Evolutionary conservation across 1,140 invertebrate genomes (phyloP).

Genomic region (Pseudachorutes palmiensis): DNA sequence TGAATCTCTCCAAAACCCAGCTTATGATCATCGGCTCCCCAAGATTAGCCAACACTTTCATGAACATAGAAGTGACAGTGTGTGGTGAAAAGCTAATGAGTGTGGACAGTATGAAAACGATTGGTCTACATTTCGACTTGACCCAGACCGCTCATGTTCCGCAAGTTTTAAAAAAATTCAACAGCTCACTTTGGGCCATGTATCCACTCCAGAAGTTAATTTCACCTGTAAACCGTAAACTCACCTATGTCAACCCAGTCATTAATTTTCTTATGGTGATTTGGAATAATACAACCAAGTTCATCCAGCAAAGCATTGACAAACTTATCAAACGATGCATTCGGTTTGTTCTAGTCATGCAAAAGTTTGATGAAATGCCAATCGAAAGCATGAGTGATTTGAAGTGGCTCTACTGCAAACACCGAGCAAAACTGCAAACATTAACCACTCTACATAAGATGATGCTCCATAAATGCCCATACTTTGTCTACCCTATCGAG

Average conservation of each 20-base stretch:
- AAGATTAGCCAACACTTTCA: neutral
- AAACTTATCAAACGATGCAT: neutral
- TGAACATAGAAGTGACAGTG: neutral
- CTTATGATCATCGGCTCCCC: constrained; percentile 2
- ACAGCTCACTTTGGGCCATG: constrained; percentile 7
- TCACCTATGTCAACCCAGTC: neutral
- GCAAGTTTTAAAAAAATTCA: constrained; percentile 5
- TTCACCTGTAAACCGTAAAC: neutral
- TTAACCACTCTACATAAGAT: too few species aligned
- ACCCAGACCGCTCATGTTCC: neutral
- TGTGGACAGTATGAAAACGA: neutral
- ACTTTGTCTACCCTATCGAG: too few species aligned
- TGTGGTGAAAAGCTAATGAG: neutral
- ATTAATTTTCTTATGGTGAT: neutral
- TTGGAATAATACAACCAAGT: neutral
- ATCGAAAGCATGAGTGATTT: too few species aligned
- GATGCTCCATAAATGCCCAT: too few species aligned
- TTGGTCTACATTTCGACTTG: constrained; percentile 13
- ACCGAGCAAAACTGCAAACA: too few species aligned
- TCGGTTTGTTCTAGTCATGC: neutral
- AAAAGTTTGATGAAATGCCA: constrained; percentile 9
- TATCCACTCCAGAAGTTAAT: neutral
- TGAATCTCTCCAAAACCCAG: constrained; percentile 18
- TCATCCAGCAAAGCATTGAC: neutral
- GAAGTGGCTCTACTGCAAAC: too few species aligned